Conservation (phyloP, 37 sponge, comb jelly and placozoan genomes). For the Tethya wilhelma region DNA sequence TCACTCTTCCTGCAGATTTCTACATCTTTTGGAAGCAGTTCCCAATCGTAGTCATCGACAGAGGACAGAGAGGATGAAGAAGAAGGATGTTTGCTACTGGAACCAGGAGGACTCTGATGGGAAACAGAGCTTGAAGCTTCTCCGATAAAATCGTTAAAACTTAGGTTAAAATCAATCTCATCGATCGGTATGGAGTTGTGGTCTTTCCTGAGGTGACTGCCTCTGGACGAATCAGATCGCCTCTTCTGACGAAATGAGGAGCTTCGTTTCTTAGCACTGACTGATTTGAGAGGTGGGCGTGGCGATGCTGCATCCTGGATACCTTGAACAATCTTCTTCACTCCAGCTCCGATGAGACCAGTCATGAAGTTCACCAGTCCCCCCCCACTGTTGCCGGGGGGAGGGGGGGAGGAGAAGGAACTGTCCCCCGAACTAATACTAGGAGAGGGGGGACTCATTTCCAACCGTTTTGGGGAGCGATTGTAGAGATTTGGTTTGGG, state of each 20-base stretch:
- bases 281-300: conserved; percentile 2
- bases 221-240: not conserved
- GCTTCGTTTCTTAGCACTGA: not conserved
- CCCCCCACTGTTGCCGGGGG: conserved; percentile 9
- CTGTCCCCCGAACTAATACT: not conserved
- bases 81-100: not conserved
- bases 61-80: not conserved
- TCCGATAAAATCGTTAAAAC: not conserved
- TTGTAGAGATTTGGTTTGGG: not conserved
- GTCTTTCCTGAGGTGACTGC: not conserved
- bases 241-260: not conserved
- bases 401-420: not conserved
- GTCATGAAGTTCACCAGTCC: conserved; percentile 18
- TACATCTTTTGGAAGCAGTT: conserved; percentile 73
- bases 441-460: not conserved
- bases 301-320: conserved; percentile 21
- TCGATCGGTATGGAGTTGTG: conserved; percentile 9
- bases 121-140: not conserved
- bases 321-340: conserved; percentile 35
- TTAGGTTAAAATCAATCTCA: not conserved
- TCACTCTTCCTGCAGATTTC: conserved; percentile 70
- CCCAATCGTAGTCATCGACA: conserved; percentile 76
- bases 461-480: not conserved
- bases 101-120: not conserved
- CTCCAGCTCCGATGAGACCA: conserved; percentile 19